Percentiles rank a stretch among this genome's conserved stretches.
Conservation (phyloP, 2,113 vertebrate genomes). For the Oncorhynchus gorbuscha region DNA sequence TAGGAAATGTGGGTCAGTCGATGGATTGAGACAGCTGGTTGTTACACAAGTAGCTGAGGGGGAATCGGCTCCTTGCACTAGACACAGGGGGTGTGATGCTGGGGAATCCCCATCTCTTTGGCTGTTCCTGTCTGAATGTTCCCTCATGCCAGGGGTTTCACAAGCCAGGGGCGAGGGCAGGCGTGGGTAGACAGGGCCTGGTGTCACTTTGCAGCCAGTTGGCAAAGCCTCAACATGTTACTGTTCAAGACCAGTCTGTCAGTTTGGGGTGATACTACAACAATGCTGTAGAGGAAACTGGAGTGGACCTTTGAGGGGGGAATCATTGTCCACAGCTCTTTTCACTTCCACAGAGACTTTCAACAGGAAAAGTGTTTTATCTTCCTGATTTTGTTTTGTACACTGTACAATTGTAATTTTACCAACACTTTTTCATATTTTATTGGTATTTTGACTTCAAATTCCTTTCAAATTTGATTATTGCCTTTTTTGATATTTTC, state of each 20-base stretch:
- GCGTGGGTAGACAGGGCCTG: conserved; percentile 61
- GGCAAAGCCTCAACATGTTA: conserved; percentile 64
- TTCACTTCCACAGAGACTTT: background rate
- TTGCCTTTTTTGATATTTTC: too few species aligned
- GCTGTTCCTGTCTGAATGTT: conserved; percentile 58
- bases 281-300: conserved; percentile 36
- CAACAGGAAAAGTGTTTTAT: background rate
- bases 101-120: conserved; percentile 72
- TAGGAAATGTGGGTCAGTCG: conserved; percentile 72
- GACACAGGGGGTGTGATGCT: conserved; percentile 61
- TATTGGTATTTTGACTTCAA: too few species aligned
- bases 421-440: too few species aligned
- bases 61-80: conserved; percentile 63
- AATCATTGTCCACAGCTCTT: background rate
- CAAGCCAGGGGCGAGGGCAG: conserved; percentile 47
- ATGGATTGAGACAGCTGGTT: conserved; percentile 75
- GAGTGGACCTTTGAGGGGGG: background rate
- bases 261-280: conserved; percentile 59
- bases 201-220: conserved; percentile 71
- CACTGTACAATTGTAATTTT: too few species aligned
- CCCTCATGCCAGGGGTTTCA: conserved; percentile 64
- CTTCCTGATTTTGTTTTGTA: too few species aligned
- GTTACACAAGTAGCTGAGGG: conserved; percentile 64
- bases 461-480: too few species aligned
- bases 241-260: conserved; percentile 64